phyloP scores from a whole-genome alignment of 2,797 vertebrate genomes.

The Crenichthys baileyi region DNA sequence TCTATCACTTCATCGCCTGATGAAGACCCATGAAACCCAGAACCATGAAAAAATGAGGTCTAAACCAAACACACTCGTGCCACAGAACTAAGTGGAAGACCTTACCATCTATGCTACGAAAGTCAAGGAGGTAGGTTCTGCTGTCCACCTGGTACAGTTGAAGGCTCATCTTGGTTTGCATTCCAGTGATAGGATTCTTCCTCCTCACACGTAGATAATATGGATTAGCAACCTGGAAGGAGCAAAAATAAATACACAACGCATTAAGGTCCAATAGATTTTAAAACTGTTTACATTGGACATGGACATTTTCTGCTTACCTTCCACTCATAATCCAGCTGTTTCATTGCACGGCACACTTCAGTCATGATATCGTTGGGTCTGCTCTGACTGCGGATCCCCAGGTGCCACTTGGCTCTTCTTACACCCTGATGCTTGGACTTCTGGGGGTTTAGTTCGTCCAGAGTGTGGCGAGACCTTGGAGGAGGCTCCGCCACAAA shows the following conservation, averaged over 20 bases:
- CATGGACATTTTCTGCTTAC: conserved; percentile 70
- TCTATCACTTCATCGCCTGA: background rate
- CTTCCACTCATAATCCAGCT: conserved; percentile 99
- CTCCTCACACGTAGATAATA: conserved; percentile 96
- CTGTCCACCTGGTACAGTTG: conserved; percentile 99
- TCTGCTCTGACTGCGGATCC: conserved; percentile 96
- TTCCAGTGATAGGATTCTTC: conserved; percentile 94
- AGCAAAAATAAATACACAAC: background rate
- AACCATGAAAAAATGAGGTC: background rate
- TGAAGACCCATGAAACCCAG: no score
- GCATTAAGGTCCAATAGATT: background rate
- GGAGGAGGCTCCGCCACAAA: conserved; percentile 89
- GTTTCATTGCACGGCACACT: conserved; percentile 97
- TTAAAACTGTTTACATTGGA: background rate
- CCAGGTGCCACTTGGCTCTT: conserved; percentile 98
- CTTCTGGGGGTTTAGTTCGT: conserved; percentile 97
- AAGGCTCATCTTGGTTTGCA: conserved; percentile 98
- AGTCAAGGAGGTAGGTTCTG: conserved; percentile 96
- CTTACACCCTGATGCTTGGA: conserved; percentile 97
- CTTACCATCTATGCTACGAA: conserved; percentile 98
- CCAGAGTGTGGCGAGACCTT: conserved; percentile 91
- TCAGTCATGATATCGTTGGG: conserved; percentile 99
- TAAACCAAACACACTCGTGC: background rate
- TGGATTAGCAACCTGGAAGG: conserved; percentile 91
- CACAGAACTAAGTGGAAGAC: conserved; percentile 4